Percentiles rank a stretch among this genome's conserved stretches.
These are phyloP conservation scores for Aphelenchoides fujianensis DNA, from an alignment of 1,140 invertebrate species.

Conservation along the genomic window DNA sequence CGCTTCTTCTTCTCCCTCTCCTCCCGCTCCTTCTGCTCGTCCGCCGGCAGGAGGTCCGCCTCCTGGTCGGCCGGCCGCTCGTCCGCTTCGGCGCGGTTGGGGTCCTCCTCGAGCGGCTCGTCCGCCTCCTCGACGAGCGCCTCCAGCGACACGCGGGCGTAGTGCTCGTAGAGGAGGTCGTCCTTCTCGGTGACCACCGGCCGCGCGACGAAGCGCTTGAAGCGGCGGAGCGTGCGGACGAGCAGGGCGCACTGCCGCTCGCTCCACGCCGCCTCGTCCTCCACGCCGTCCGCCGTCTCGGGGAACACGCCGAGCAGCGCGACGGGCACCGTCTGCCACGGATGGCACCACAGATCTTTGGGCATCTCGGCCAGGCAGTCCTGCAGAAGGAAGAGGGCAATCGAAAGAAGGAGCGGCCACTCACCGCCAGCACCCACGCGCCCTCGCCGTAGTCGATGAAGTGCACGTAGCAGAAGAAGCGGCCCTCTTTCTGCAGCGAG, in stretches of 20 bases:
- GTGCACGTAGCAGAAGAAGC: conserved; percentile 21
- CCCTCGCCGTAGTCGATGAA: conserved; percentile 29
- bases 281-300: not conserved
- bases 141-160: not conserved
- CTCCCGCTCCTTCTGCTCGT: not conserved
- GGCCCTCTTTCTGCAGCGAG: too few species aligned
- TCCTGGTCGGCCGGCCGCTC: too few species aligned
- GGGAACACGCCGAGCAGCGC: not conserved
- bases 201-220: not conserved
- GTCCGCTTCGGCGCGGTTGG: not conserved
- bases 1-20: not conserved
- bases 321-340: conserved; percentile 9
- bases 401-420: too few species aligned
- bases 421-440: conserved; percentile 21
- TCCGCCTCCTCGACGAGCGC: not conserved
- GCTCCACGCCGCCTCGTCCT: not conserved
- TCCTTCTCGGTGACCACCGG: not conserved
- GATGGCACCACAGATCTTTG: not conserved
- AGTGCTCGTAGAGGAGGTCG: not conserved
- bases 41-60: too few species aligned
- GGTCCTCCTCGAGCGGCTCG: not conserved
- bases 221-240: not conserved
- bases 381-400: too few species aligned
- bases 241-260: not conserved
- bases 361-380: not conserved